phyloP scores from a whole-genome alignment of 1,140 invertebrate genomes.

The Ceratitis capitata region DNA sequence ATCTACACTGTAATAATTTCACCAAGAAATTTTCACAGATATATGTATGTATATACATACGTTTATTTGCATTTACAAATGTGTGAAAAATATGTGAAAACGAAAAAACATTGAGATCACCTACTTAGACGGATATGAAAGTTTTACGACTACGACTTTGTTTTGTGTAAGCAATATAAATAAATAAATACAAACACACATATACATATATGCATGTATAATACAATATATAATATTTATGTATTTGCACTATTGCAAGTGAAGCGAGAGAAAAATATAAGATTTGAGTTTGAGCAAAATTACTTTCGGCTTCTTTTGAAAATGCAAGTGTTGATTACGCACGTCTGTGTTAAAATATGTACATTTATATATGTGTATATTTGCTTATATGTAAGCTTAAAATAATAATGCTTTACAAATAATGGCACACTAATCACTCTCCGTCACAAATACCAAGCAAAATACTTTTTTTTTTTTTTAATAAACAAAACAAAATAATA shows the following conservation, averaged over 20 bases:
- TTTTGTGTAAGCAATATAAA: too few species aligned
- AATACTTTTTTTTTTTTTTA: too few species aligned
- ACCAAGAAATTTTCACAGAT: neutral
- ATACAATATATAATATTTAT: too few species aligned
- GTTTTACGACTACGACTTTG: neutral
- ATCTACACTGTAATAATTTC: neutral
- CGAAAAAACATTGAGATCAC: conserved; percentile 11
- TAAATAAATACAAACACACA: too few species aligned
- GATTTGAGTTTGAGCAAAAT: neutral
- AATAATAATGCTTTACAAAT: too few species aligned
- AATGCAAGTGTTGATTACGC: neutral
- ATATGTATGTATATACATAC: neutral
- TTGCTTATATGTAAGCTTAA: too few species aligned
- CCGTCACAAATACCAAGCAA: neutral
- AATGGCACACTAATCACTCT: neutral
- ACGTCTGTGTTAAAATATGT: neutral
- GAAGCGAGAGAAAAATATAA: neutral
- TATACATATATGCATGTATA: neutral
- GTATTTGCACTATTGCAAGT: neutral
- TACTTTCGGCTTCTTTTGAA: neutral
- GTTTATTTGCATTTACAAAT: neutral
- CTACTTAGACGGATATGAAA: neutral
- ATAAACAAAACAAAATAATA: neutral
- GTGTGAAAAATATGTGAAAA: neutral
- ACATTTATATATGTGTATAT: neutral